Conservation (phyloP, 2,113 vertebrate species). For the Oxyura jamaicensis region DNA sequence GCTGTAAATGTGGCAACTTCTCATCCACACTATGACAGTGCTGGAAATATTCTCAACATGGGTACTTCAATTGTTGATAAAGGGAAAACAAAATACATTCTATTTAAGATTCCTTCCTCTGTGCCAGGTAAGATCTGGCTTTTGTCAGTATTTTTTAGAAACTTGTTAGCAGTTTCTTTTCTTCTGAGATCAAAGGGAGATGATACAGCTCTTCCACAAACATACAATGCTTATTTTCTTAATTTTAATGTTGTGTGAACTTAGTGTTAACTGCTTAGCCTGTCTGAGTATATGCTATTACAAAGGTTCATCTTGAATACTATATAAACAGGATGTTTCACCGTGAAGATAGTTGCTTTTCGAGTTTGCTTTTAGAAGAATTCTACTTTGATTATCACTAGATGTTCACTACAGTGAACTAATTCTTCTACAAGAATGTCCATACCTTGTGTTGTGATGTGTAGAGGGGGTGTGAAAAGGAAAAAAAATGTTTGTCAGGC, state of each 20-base stretch:
- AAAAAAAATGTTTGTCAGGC: not conserved
- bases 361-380: not conserved
- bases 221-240: rapidly evolving
- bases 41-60: constrained; percentile 91
- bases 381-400: not conserved
- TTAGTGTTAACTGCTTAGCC: not conserved
- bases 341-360: not conserved
- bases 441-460: not conserved
- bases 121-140: constrained; percentile 75
- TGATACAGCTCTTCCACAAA: not conserved
- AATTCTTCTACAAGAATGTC: not conserved
- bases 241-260: not conserved
- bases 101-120: constrained; percentile 87
- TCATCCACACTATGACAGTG: constrained; percentile 92
- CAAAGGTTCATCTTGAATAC: not conserved
- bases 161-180: not conserved
- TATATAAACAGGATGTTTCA: not conserved
- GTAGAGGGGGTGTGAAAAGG: not conserved
- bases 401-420: not conserved
- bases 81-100: constrained; percentile 86
- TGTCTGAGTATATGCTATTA: not conserved
- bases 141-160: not conserved
- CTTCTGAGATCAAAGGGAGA: not conserved
- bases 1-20: constrained; percentile 88
- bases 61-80: constrained; percentile 88